These are phyloP conservation scores for Microplitis manilae DNA, from an alignment of 2,888 invertebrate species.

Conservation along the genomic window DNA sequence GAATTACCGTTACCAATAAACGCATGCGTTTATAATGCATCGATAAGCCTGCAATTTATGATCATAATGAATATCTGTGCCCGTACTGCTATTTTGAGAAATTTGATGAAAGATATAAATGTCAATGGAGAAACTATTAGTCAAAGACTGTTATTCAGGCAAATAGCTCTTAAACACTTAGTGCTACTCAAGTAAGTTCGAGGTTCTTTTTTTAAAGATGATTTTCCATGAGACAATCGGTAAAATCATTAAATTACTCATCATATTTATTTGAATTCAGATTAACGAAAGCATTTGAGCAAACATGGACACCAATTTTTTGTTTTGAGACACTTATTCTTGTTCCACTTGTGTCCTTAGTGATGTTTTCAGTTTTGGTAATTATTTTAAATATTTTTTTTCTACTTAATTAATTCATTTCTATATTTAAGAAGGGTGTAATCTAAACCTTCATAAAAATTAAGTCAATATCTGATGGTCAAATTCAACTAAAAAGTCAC, in stretches of 20 bases:
- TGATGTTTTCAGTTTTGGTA: background rate
- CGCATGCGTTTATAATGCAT: constrained; percentile 17
- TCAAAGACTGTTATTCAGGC: constrained; percentile 22
- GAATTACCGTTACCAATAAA: constrained; percentile 9
- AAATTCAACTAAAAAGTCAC: too few species aligned
- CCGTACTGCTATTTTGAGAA: constrained; percentile 38
- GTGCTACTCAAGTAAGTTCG: background rate
- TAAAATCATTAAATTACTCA: too few species aligned
- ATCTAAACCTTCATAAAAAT: too few species aligned
- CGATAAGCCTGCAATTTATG: constrained; percentile 38
- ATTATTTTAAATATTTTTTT: background rate
- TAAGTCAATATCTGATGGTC: too few species aligned
- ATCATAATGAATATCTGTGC: constrained; percentile 44
- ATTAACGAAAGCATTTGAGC: constrained; percentile 13
- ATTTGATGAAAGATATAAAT: constrained; percentile 22
- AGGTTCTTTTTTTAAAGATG: background rate
- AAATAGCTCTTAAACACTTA: constrained; percentile 34
- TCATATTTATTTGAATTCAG: constrained; percentile 22
- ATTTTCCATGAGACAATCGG: background rate
- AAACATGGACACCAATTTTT: background rate
- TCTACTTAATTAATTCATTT: too few species aligned
- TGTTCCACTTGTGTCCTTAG: background rate
- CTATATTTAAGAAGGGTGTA: too few species aligned
- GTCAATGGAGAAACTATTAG: background rate
- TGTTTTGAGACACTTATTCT: background rate